Percentiles rank a stretch among this genome's conserved stretches.
Conservation (phyloP, 2,113 vertebrate species). For the Gila orcuttii region DNA sequence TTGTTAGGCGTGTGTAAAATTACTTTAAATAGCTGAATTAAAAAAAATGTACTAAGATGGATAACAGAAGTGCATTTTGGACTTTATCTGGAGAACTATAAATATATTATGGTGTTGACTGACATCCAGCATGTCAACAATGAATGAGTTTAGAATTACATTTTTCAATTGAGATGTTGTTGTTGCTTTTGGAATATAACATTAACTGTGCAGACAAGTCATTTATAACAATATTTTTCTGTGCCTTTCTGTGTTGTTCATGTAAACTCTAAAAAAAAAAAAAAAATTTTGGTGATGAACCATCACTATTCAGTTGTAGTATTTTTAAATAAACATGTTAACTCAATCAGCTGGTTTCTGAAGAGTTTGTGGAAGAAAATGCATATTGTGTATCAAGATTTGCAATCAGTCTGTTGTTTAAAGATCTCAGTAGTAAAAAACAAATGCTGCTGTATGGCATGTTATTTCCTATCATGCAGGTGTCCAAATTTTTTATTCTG, state of each 20-base stretch:
- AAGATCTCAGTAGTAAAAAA: not conserved
- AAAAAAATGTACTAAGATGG: no score
- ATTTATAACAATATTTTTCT: conserved; percentile 7
- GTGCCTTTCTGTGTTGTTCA: conserved; percentile 12
- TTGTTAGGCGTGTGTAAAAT: not conserved
- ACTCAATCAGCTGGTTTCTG: conserved; percentile 61
- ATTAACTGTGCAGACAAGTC: not conserved
- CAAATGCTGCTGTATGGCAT: not conserved
- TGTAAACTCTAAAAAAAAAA: not conserved
- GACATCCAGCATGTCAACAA: conserved; percentile 6
- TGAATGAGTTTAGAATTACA: not conserved
- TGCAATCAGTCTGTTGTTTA: not conserved
- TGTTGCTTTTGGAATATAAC: not conserved
- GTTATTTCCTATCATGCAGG: not conserved
- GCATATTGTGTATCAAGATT: not conserved
- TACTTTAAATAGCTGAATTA: not conserved
- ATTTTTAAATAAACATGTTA: conserved; percentile 46
- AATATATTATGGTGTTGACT: not conserved
- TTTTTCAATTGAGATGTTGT: not conserved
- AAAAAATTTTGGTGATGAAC: not conserved
- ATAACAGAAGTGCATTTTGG: not conserved
- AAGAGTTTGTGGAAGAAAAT: conserved; percentile 50
- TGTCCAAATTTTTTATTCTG: not conserved
- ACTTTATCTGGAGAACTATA: not conserved
- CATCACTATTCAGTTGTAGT: conserved; percentile 35